These are phyloP conservation scores for Oncorhynchus clarkii DNA, from an alignment of 2,113 vertebrate species.

Conservation along the genomic window DNA sequence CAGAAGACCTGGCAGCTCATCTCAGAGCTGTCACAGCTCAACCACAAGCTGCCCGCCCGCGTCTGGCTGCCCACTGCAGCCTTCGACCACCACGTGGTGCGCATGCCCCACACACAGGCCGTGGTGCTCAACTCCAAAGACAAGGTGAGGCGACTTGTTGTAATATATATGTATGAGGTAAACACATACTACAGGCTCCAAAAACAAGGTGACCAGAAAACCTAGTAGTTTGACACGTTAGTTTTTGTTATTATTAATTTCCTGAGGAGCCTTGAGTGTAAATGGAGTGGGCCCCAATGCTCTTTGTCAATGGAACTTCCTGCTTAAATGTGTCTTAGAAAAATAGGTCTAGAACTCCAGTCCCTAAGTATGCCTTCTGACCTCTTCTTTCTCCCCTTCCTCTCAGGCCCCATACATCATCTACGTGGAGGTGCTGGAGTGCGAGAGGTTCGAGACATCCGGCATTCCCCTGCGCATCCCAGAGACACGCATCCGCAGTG, in stretches of 20 bases:
- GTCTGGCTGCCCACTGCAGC: constrained; percentile 90
- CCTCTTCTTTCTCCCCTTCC: background rate
- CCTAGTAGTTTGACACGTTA: too few species aligned
- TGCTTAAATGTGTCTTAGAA: too few species aligned
- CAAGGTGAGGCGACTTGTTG: constrained; percentile 57
- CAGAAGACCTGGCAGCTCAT: constrained; percentile 92
- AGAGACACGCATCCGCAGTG: constrained; percentile 88
- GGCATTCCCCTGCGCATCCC: constrained; percentile 85
- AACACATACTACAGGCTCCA: constrained; percentile 46
- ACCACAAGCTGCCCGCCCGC: constrained; percentile 88
- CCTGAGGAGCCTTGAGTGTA: too few species aligned
- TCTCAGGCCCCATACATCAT: constrained; percentile 90
- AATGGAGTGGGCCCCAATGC: background rate
- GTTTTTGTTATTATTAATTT: too few species aligned
- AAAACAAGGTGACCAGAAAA: constrained; percentile 56
- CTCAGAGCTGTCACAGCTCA: constrained; percentile 89
- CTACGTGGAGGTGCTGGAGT: constrained; percentile 93
- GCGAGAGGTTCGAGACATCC: constrained; percentile 90
- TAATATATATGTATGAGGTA: constrained; percentile 86
- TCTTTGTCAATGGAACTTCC: too few species aligned
- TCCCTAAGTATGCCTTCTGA: background rate
- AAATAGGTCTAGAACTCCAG: background rate
- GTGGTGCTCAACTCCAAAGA: constrained; percentile 96
- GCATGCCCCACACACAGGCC: constrained; percentile 88
- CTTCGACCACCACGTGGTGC: constrained; percentile 87